phyloP scores from a whole-genome alignment of 2,888 invertebrate species.

The Drosophila prostipennis region DNA sequence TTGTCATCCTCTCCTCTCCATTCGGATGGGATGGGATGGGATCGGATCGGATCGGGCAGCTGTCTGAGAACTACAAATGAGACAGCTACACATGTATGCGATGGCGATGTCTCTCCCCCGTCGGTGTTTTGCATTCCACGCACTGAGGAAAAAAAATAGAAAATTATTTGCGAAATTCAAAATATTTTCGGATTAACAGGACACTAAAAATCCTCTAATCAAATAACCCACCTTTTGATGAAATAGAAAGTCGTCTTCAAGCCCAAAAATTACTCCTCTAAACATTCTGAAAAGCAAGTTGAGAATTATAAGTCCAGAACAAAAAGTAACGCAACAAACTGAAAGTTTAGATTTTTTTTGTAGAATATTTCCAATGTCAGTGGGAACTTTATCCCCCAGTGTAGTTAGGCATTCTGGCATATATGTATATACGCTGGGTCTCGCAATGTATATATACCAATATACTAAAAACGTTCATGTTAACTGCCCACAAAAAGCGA shows the following conservation, averaged over 20 bases:
- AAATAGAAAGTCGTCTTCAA: too few relatives aligned
- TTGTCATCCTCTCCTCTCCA: slow-evolving; percentile 39
- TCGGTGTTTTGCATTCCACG: slow-evolving; percentile 26
- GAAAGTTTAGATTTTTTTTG: too few relatives aligned
- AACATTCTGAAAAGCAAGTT: neutral
- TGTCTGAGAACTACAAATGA: slow-evolving; percentile 70
- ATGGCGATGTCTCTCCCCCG: slow-evolving; percentile 16
- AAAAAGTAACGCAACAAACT: too few relatives aligned
- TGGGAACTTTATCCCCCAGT: neutral
- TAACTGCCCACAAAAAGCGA: slow-evolving; percentile 73
- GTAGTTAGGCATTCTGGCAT: slow-evolving; percentile 11
- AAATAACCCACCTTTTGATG: neutral
- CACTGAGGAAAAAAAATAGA: slow-evolving; percentile 8
- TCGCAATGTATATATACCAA: slow-evolving; percentile 25
- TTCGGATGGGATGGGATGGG: slow-evolving; percentile 12
- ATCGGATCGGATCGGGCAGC: slow-evolving; percentile 51
- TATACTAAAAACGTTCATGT: slow-evolving; percentile 56
- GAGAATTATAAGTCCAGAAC: neutral
- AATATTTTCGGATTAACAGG: too few relatives aligned
- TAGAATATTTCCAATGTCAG: too few relatives aligned
- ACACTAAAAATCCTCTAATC: neutral
- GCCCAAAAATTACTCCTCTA: too few relatives aligned
- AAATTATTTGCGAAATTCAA: neutral
- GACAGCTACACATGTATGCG: slow-evolving; percentile 63
- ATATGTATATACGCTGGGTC: slow-evolving; percentile 4